Percentiles rank a stretch among this genome's conserved stretches.
Conservation (phyloP, 1,140 invertebrate genomes). For the Manduca sexta region DNA sequence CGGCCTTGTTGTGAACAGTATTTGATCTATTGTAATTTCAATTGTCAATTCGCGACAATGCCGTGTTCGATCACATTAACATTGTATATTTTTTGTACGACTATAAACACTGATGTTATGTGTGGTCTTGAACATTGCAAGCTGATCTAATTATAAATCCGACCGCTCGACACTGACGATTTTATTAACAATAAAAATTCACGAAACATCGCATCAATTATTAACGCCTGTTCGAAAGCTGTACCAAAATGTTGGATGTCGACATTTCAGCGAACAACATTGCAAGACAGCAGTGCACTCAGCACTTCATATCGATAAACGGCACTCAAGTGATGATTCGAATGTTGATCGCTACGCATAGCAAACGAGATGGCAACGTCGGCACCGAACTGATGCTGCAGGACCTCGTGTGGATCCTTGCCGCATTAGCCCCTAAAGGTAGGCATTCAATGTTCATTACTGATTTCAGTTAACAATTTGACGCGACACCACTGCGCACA, state of each 20-base stretch:
- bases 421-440: slow-evolving; percentile 58
- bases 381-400: slow-evolving; percentile 55
- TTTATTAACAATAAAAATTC: no score
- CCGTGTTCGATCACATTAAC: slow-evolving; percentile 25
- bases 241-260: not conserved
- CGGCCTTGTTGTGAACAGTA: slow-evolving; percentile 20
- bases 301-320: slow-evolving; percentile 55
- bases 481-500: slow-evolving; percentile 27
- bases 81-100: slow-evolving; percentile 13
- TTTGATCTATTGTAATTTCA: slow-evolving; percentile 25
- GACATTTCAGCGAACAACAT: slow-evolving; percentile 58
- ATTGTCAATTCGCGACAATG: slow-evolving; percentile 23
- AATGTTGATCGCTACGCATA: slow-evolving; percentile 44
- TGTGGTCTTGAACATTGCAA: no score
- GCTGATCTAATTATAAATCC: no score
- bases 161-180: no score
- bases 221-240: not conserved
- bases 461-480: slow-evolving; percentile 43
- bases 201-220: no score
- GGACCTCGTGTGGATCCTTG: slow-evolving; percentile 61
- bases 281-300: slow-evolving; percentile 51
- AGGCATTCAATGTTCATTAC: slow-evolving; percentile 10
- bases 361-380: slow-evolving; percentile 57
- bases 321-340: slow-evolving; percentile 55
- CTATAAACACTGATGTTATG: slow-evolving; percentile 14